A percentile compares a stretch with the other conserved stretches of the same genome.
phyloP scores from a whole-genome alignment of 1,140 invertebrate genomes.

The Trachelipus rathkii region DNA sequence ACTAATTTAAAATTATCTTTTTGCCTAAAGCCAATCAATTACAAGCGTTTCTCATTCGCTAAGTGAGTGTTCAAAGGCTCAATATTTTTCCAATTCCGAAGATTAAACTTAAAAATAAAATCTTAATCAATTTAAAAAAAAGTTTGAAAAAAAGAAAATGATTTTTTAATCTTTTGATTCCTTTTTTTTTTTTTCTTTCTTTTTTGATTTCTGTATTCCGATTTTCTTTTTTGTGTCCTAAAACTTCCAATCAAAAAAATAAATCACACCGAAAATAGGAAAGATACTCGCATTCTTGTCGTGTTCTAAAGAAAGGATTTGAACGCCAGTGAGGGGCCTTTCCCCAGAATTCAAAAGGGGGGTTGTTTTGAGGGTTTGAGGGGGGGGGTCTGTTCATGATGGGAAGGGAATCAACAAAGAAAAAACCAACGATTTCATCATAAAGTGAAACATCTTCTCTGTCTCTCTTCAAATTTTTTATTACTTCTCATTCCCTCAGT shows the following conservation, averaged over 20 bases:
- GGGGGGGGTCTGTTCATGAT: too few relatives aligned
- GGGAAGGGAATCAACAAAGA: too few relatives aligned
- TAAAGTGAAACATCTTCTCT: too few relatives aligned
- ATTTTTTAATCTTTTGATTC: too few relatives aligned
- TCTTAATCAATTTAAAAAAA: neutral
- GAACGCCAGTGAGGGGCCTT: too few relatives aligned
- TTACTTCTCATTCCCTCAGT: too few relatives aligned
- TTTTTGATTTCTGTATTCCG: neutral
- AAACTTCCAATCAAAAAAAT: neutral
- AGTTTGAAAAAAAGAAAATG: too few relatives aligned
- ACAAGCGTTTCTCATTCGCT: neutral
- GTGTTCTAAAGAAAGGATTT: neutral
- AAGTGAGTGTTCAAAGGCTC: neutral
- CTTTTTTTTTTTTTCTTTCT: too few relatives aligned
- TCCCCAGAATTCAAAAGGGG: too few relatives aligned
- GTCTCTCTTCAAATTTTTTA: too few relatives aligned
- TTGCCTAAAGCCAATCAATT: neutral
- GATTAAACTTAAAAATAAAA: neutral
- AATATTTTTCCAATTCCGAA: neutral
- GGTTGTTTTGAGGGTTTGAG: too few relatives aligned
- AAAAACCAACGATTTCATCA: too few relatives aligned
- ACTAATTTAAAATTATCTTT: conserved; percentile 19
- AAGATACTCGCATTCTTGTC: neutral
- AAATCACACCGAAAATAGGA: neutral
- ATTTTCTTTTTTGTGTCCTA: conserved; percentile 19